These are phyloP conservation scores for Sipha flava DNA, from an alignment of 1,140 invertebrate genomes.

Conservation along the genomic window DNA sequence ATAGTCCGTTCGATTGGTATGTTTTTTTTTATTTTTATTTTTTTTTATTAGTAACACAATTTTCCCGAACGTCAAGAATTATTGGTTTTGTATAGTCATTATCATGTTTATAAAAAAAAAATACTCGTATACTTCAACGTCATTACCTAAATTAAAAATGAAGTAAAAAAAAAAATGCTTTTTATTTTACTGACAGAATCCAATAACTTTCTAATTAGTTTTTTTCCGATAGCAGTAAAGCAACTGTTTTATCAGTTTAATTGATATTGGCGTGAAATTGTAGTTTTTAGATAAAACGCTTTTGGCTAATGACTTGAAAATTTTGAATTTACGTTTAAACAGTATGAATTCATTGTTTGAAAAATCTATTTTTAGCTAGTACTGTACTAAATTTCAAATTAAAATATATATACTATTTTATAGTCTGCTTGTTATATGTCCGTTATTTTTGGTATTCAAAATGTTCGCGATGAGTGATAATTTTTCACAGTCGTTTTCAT, in stretches of 20 bases:
- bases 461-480: too few relatives aligned
- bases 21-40: too few relatives aligned
- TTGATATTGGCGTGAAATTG: neutral
- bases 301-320: neutral
- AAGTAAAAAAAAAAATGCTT: neutral
- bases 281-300: neutral
- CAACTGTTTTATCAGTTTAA: neutral
- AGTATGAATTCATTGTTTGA: neutral
- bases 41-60: neutral
- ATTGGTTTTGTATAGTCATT: neutral
- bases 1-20: neutral
- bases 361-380: neutral
- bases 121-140: neutral
- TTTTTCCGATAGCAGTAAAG: neutral
- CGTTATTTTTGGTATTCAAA: neutral
- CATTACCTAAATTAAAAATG: neutral
- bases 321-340: neutral
- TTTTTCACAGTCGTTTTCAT: neutral
- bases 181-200: neutral
- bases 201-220: neutral
- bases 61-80: neutral
- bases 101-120: neutral
- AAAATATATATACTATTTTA: neutral
- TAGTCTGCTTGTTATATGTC: neutral
- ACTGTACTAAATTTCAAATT: neutral